Conservation (phyloP, 2,888 invertebrate genomes). For the Cantharis flavilabris region DNA sequence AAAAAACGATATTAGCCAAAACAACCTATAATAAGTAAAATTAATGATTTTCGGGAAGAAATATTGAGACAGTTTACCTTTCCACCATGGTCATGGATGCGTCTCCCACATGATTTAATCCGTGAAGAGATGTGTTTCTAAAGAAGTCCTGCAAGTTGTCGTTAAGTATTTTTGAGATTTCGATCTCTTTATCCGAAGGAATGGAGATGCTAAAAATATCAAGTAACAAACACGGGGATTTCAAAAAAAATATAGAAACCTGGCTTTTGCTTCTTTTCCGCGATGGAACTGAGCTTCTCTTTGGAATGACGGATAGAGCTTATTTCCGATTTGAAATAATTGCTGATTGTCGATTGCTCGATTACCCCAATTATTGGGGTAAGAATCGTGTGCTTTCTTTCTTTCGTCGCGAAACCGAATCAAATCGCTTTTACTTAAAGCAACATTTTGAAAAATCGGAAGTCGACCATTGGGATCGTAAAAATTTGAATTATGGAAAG, state of each 20-base stretch:
- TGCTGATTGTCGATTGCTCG: background rate
- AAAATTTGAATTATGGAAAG: background rate
- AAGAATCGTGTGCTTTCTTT: background rate
- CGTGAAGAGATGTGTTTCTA: background rate
- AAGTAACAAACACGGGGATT: background rate
- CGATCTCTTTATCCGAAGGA: background rate
- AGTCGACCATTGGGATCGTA: background rate
- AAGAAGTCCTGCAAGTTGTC: background rate
- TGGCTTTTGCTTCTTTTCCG: background rate
- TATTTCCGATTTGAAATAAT: background rate
- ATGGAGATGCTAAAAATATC: background rate
- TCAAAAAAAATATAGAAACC: background rate
- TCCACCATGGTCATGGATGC: background rate
- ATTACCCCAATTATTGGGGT: background rate
- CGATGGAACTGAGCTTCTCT: background rate
- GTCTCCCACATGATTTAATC: background rate
- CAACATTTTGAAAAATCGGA: background rate
- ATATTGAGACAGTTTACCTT: background rate
- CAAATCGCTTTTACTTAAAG: background rate
- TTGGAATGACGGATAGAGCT: background rate
- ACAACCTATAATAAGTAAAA: conserved; percentile 59
- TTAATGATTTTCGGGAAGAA: background rate
- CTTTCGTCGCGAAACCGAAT: background rate
- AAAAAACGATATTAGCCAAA: conserved; percentile 72
- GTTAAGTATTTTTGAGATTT: background rate